These are phyloP conservation scores for Holothuria scabra DNA, from an alignment of 53 echinoderm and acorn worm genomes.

Conservation along the genomic window DNA sequence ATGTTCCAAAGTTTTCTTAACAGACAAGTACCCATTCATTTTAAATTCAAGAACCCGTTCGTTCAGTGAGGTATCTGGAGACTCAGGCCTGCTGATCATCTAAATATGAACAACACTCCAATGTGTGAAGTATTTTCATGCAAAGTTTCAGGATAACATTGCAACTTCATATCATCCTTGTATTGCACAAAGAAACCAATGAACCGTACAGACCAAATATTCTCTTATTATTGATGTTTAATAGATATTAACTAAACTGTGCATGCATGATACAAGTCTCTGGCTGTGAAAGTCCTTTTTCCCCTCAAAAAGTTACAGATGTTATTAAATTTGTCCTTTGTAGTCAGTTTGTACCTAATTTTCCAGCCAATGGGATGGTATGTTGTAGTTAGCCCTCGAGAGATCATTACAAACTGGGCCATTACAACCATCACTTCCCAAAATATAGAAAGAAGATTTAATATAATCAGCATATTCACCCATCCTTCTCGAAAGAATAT, in stretches of 20 bases:
- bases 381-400: conserved; percentile 74
- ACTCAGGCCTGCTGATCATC: too few species aligned
- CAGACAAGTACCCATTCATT: too few species aligned
- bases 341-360: conserved; percentile 39
- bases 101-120: too few species aligned
- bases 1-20: too few species aligned
- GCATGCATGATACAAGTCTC: conserved; percentile 48
- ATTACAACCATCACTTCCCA: conserved; percentile 70
- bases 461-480: conserved; percentile 60
- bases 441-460: conserved; percentile 73
- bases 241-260: conserved; percentile 21
- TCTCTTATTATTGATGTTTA: not conserved
- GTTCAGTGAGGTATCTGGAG: too few species aligned
- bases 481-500: conserved; percentile 58
- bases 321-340: conserved; percentile 63
- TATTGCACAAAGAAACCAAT: too few species aligned
- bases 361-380: conserved; percentile 46
- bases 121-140: too few species aligned
- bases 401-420: conserved; percentile 63
- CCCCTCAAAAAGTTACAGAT: conserved; percentile 81
- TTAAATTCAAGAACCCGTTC: too few species aligned
- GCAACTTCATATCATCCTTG: too few species aligned
- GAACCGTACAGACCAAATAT: too few species aligned
- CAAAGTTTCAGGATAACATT: too few species aligned
- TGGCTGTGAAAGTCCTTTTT: conserved; percentile 65